Evolutionary conservation across 2,888 invertebrate species (phyloP), one percentile per base, ranked within the genome.

Genomic region (Luffia ferchaultella): DNA sequence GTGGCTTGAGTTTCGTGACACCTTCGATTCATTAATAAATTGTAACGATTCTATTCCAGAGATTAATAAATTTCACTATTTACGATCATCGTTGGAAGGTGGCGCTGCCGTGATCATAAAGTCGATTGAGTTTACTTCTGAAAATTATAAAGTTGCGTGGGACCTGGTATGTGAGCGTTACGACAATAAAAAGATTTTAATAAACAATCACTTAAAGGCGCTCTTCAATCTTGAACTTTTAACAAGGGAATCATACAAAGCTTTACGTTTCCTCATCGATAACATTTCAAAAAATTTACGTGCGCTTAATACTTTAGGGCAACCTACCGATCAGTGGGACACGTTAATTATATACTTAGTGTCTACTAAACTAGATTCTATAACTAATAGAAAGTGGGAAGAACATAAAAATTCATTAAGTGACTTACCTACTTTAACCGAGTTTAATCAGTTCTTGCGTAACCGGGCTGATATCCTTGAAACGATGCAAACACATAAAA

Each of bases 311-410:
- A 56, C 48, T 2, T 47, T 60, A 18, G 59, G 58, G 0, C 50
- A 56, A 43, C 58, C 57, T 1, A 54, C 54, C 1, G 53, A 57
- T 9, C 43, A 56, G 9, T 60, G 59, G 58, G 58, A 58, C 43
- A 51, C 50, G 2, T 16, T 58, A 2, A 52, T 59, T 1, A 56
- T 60, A 43, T 48, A 51, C 49, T 45, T 57, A 17, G 20, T 57
- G 0, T 30, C 55, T 1, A 9, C 45, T 1, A 60, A 59, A 44
- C 45, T 59, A 42, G 60, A 60, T 40, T 49, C 48, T 3, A 46
- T 49, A 17, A 50, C 50, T 42, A 46, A 45, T 45, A 40, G 43
- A 3, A 41, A 45, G n/a, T 20, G 50, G 44, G 18, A 45, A 9
- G 15, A 16, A 18, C 2, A 18, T 17, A 20, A 44, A 16, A 30